These are phyloP conservation scores for Salarias fasciatus DNA, from an alignment of 2,797 vertebrate species.

Conservation along the genomic window DNA sequence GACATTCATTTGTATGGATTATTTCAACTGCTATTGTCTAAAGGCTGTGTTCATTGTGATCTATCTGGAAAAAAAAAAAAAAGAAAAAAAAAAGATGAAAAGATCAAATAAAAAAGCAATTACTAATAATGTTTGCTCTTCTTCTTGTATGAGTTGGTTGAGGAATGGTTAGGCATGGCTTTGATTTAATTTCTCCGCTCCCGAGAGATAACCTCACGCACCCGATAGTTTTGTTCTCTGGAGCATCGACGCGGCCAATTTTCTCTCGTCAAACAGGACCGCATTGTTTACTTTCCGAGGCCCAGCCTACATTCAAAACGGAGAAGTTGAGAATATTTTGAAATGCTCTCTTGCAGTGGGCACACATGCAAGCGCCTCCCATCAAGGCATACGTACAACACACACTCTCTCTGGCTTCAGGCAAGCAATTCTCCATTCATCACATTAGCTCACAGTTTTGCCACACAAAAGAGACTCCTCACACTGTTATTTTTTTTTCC, in stretches of 20 bases:
- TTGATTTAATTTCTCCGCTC: constrained; percentile 49
- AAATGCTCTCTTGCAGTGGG: constrained; percentile 20
- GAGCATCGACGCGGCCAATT: constrained; percentile 35
- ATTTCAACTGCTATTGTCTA: constrained; percentile 94
- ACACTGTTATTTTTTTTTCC: constrained; percentile 25
- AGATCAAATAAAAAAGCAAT: constrained; percentile 89
- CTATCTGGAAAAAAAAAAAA: constrained; percentile 87
- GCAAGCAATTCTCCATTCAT: constrained; percentile 75
- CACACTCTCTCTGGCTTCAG: constrained; percentile 48
- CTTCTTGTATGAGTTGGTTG: constrained; percentile 85
- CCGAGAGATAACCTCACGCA: constrained; percentile 32
- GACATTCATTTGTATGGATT: constrained; percentile 90
- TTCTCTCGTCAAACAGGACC: constrained; percentile 55
- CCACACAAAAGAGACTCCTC: constrained; percentile 71
- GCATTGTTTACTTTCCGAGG: constrained; percentile 61
- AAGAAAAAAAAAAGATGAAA: constrained; percentile 86
- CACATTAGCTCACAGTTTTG: constrained; percentile 77
- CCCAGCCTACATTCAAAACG: constrained; percentile 33
- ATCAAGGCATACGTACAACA: constrained; percentile 5
- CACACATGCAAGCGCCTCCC: constrained; percentile 22
- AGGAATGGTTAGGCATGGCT: constrained; percentile 63
- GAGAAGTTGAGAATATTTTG: constrained; percentile 32
- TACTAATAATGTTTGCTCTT: constrained; percentile 87
- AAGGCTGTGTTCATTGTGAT: constrained; percentile 96
- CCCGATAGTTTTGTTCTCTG: constrained; percentile 26